Base-by-base conservation (phyloP, 2,113 vertebrate species). In the Macrotis lagotis region DNA sequence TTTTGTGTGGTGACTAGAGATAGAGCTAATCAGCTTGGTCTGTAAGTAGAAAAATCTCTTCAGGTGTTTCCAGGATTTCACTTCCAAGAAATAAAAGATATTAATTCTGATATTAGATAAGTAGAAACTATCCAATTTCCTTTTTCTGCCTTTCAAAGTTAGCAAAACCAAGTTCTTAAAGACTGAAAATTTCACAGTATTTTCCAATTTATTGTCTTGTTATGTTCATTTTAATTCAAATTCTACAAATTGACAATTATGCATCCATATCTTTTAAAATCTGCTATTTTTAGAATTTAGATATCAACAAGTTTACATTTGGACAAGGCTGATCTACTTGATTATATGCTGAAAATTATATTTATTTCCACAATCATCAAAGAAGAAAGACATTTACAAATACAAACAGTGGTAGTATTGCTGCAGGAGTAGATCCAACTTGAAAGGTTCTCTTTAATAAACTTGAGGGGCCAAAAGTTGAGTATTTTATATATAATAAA, bases 71-170 rank as follows among this genome's bases (percentile, higher is more conserved):
- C 37, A 83, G 48, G 14, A 48, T n/a, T n/a, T n/a, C n/a, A n/a
- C n/a, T n/a, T n/a, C 16, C 37, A 83, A 50, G 14, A 48, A 49
- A 50, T 50, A 48, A 50, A 91, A 28, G 11, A 83, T 90, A 91
- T 94, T 94, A 48, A 47, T 90, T 92, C 89, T 92, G 26, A 25
- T 51, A 26, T 92, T 50, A 94, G 48, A 92, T 59, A 94, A 90
- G 44, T 12, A 8, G 22, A 22, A 83, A 83, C n/a, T 83, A 83
- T 44, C 19, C 7, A 83, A 44, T 83, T 83, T 16, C 7, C 66
- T 83, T 83, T 83, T 83, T 44, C 66, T 83, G n/a, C 37, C n/a
- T 24, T 83, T 83, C n/a, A 74, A 6, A n/a, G 31, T 74, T 44
- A 74, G 5, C 14, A 74, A n/a, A n/a, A n/a, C 14, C 4, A 19